Evolutionary conservation across 2,888 invertebrate genomes (phyloP).

Genomic region (Oscheius sp.): DNA sequence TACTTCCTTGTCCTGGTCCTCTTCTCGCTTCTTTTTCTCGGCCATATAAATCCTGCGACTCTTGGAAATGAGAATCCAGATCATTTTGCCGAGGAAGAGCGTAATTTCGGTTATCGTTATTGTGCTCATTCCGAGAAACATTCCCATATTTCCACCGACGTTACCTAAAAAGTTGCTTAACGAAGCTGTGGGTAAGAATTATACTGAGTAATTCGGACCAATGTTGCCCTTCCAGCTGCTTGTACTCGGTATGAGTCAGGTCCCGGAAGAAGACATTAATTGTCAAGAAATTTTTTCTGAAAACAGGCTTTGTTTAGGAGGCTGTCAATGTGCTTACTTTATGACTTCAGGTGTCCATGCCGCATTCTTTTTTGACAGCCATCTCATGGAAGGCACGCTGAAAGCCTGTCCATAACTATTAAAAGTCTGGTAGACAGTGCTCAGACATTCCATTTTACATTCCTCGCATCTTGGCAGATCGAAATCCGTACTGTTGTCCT

Average conservation of each 20-base stretch:
- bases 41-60: slow-evolving; percentile 56
- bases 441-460: slow-evolving; percentile 38
- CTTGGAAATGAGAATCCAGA: slow-evolving; percentile 67
- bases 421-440: slow-evolving; percentile 36
- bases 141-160: slow-evolving; percentile 69
- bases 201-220: slow-evolving; percentile 50
- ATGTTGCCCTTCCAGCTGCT: slow-evolving; percentile 54
- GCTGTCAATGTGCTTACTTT: slow-evolving; percentile 1
- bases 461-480: slow-evolving; percentile 25
- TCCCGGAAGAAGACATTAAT: slow-evolving; percentile 64
- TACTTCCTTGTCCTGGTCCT: slow-evolving; percentile 33
- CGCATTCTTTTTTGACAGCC: slow-evolving; percentile 25
- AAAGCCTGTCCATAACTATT: slow-evolving; percentile 38
- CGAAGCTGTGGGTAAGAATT: neutral
- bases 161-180: slow-evolving; percentile 34
- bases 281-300: slow-evolving; percentile 52
- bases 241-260: slow-evolving; percentile 63
- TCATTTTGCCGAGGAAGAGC: slow-evolving; percentile 67
- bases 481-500: slow-evolving; percentile 14
- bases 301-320: neutral
- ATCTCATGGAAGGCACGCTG: slow-evolving; percentile 29
- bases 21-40: slow-evolving; percentile 56
- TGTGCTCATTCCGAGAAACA: slow-evolving; percentile 71
- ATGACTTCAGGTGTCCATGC: slow-evolving; percentile 23
- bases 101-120: slow-evolving; percentile 67